A percentile compares a stretch with the other conserved stretches of the same genome.
Evolutionary conservation across 2,888 invertebrate genomes (phyloP).

Genomic region (Tethea ocularis): DNA sequence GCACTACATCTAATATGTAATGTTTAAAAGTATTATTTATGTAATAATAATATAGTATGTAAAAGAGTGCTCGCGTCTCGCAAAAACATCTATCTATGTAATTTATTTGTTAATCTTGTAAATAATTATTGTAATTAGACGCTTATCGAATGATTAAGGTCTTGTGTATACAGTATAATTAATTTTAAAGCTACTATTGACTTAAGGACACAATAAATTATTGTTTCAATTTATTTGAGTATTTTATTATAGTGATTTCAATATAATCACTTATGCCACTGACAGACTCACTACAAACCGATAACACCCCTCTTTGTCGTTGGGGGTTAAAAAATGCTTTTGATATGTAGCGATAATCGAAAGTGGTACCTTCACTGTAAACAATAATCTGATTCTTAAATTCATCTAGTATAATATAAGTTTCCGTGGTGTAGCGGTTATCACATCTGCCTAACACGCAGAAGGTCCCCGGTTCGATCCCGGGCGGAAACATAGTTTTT

Average conservation of each 20-base stretch:
- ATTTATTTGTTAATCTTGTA: conserved; percentile 61
- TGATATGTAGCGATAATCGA: too few species aligned
- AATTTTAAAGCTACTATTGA: conserved; percentile 69
- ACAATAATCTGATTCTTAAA: conserved; percentile 3
- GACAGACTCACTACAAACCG: too few species aligned
- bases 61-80: conserved; percentile 28
- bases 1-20: conserved; percentile 22
- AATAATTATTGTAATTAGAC: conserved; percentile 63
- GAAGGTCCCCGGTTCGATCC: conserved; percentile 96
- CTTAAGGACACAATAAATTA: conserved; percentile 80
- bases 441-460: conserved; percentile 96
- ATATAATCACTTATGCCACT: too few species aligned
- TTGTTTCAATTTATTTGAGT: conserved; percentile 68
- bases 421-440: conserved; percentile 96
- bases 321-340: too few species aligned
- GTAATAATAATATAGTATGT: conserved; percentile 18
- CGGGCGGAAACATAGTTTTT: conserved; percentile 89
- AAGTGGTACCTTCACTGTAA: too few species aligned
- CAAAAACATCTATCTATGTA: conserved; percentile 27
- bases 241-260: conserved; percentile 29
- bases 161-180: conserved; percentile 74
- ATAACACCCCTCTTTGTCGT: too few species aligned
- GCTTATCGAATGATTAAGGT: conserved; percentile 51
- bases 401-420: conserved; percentile 40
- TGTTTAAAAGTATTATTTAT: conserved; percentile 23